Evolutionary conservation across 2,888 invertebrate genomes (phyloP), one percentile per base, ranked within the genome.

Genomic region (Mechanitis messenoides): DNA sequence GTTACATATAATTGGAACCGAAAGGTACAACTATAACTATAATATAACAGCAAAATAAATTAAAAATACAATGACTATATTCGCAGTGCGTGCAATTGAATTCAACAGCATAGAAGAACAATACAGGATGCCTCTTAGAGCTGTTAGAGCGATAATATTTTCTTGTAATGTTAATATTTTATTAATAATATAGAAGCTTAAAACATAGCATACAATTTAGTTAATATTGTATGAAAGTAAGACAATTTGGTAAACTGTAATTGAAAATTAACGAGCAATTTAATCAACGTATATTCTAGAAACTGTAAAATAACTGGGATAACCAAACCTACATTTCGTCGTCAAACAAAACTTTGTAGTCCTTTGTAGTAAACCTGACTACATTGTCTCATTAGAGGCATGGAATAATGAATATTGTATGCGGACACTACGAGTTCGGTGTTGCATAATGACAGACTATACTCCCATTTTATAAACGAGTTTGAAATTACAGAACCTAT

Each of bases 321-420:
- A 65, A 46, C 62, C 62, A 59, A 60, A 59, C 58, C 64, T 45
- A 53, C 62, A 60, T 64, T 66, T 60, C 53, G 33, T 55, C 58
- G 58, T 64, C 60, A 60, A 66, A 66, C 46, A 53, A 63, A 66
- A 60, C 62, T 64, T 62, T 63, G 56, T 56, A 61, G 66, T 66
- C 66, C 60, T 64, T 64, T 62, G 50, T 61, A 56, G 74, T 75
- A 79, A 76, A 78, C 79, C 69, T 65, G 73, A 76, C 76, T 78
- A 76, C 73, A 74, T 76, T 74, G 72, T 72, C 73, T 83, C 80
- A 84, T 85, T 85, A 83, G 76, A 76, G 69, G 69, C 70, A 72
- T 69, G 58, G 72, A 64, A 67, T 74, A 74, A 80, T 83, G 79
- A 81, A 84, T 81, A 80, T 75, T 78, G 75, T 75, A 83, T 81